These are phyloP conservation scores for Penelope pileata DNA, from an alignment of 2,113 vertebrate species.

Conservation along the genomic window DNA sequence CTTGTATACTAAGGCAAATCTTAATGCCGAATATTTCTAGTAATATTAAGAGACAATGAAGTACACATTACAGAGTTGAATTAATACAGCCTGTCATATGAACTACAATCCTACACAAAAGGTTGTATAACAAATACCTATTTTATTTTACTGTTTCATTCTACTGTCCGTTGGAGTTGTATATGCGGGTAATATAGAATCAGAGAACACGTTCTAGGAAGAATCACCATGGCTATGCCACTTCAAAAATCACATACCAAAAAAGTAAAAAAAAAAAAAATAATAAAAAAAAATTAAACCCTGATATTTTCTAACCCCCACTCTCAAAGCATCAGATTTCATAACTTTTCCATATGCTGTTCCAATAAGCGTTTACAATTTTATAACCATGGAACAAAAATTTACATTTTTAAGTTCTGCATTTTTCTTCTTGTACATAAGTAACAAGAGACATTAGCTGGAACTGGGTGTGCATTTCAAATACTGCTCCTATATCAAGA, in stretches of 20 bases:
- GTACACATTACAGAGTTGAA: not conserved
- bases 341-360: not conserved
- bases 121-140: not conserved
- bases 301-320: not conserved
- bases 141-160: not conserved
- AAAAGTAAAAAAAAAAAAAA: not conserved
- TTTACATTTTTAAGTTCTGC: slow-evolving; percentile 8
- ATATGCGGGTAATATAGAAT: not conserved
- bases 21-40: not conserved
- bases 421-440: not conserved
- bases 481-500: not conserved
- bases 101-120: not conserved
- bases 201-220: not conserved
- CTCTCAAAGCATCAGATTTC: not conserved
- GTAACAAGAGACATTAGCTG: not conserved
- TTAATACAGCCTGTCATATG: not conserved
- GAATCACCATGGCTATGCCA: not conserved
- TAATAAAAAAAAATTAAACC: not conserved
- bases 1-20: not conserved
- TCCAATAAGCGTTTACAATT: slow-evolving; percentile 7
- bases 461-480: not conserved
- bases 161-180: not conserved
- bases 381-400: not conserved
- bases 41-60: not conserved
- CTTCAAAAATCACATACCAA: not conserved